phyloP scores from a whole-genome alignment of 1,140 invertebrate species.

The Leguminivora glycinivorella region DNA sequence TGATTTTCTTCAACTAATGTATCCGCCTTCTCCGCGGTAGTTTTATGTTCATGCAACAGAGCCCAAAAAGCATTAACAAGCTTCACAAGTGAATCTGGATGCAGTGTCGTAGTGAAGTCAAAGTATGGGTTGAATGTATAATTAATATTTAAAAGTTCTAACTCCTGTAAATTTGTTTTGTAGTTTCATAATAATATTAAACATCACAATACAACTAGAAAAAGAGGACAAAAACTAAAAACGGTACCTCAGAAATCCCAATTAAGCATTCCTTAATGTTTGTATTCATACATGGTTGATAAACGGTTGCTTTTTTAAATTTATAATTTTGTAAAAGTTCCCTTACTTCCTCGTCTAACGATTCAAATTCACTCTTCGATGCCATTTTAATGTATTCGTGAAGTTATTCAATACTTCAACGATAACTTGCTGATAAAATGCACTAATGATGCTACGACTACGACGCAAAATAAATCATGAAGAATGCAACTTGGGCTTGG shows the following conservation, averaged over 20 bases:
- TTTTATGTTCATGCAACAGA: constrained; percentile 60
- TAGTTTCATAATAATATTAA: constrained; percentile 25
- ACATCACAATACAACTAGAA: not conserved
- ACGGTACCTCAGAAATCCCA: constrained; percentile 57
- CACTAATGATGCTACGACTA: too few species aligned
- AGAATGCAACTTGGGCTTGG: too few species aligned
- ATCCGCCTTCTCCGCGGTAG: constrained; percentile 52
- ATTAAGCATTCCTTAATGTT: constrained; percentile 69
- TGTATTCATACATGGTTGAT: constrained; percentile 62
- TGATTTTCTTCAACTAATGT: constrained; percentile 57
- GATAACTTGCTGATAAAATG: not conserved
- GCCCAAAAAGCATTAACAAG: constrained; percentile 64
- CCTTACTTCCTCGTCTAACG: constrained; percentile 65
- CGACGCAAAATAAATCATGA: too few species aligned
- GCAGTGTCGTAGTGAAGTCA: constrained; percentile 54
- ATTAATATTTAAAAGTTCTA: constrained; percentile 59
- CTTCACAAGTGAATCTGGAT: constrained; percentile 54
- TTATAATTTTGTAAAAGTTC: constrained; percentile 68
- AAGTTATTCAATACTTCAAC: not conserved
- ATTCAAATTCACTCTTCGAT: constrained; percentile 52
- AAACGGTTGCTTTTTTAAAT: constrained; percentile 59
- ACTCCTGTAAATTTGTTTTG: constrained; percentile 53
- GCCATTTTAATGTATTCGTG: constrained; percentile 36
- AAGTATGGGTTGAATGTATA: constrained; percentile 66
- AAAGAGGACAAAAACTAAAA: constrained; percentile 29